Percentiles rank a stretch among this genome's conserved stretches.
phyloP scores from a whole-genome alignment of 2,113 vertebrate genomes.

The Odontophorus gujanensis region DNA sequence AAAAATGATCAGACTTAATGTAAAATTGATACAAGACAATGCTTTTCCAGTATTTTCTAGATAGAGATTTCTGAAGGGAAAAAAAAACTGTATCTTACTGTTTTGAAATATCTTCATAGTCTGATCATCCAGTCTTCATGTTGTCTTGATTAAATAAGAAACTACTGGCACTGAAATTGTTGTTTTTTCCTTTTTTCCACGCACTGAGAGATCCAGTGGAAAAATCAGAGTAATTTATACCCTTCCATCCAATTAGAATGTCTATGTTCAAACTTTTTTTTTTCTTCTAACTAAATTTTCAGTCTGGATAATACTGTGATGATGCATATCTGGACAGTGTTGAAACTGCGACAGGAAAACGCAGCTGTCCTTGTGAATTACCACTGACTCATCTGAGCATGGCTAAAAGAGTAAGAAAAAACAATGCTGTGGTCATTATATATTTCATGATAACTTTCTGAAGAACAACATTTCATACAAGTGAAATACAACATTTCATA shows the following conservation, averaged over 20 bases:
- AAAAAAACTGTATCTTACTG: background rate
- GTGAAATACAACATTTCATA: too few species aligned
- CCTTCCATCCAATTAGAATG: background rate
- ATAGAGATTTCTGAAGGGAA: background rate
- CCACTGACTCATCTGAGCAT: background rate
- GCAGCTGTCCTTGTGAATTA: background rate
- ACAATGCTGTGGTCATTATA: fast-evolving
- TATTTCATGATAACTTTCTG: background rate
- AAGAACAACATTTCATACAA: background rate
- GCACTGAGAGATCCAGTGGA: background rate
- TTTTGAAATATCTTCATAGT: background rate
- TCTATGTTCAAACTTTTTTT: background rate
- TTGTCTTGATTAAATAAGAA: background rate
- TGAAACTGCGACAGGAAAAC: background rate
- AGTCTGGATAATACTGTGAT: background rate
- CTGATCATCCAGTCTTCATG: background rate
- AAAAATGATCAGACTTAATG: background rate
- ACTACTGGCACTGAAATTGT: background rate
- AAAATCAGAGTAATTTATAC: background rate
- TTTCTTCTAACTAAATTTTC: background rate
- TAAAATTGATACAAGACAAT: background rate
- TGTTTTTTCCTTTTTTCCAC: background rate
- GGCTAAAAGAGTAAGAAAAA: background rate
- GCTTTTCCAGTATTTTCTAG: background rate
- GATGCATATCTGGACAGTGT: background rate